Base-by-base conservation (phyloP, 2,888 invertebrate species). In the Micoletzkya japonica region DNA sequence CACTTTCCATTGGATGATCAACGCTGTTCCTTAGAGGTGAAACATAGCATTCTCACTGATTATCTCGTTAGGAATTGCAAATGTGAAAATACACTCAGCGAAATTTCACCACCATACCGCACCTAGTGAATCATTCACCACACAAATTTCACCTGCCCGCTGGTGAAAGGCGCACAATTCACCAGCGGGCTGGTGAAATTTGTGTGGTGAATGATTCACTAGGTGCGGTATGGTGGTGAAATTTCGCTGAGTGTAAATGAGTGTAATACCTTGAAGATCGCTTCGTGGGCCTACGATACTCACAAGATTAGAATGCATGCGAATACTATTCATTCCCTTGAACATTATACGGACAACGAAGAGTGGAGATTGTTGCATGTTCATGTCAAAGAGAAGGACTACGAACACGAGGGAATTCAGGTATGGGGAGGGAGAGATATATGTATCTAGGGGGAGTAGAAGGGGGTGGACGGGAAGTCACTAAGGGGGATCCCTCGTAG, bases 261-360 rank as follows among this genome's bases (percentile, higher is more conserved):
- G 30, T 30, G 17, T 57, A n/a, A n/a, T 10, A 1, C 6, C 32
- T 17, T 73, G 59, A 70, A 82, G 82, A 80, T 83, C n/a, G 83
- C 83, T 28, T 81, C 81, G 14, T 83, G 83, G 83, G 77, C 80
- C 2, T 83, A 83, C 52, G 79, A 78, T 49, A 76, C 76, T 32
- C 83, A 83, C 32, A 83, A 83, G 70, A 81, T 83, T 24, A 71
- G 78, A 32, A 74, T 83, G 30, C 80, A 79, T 49, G 77, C 83
- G 0, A 81, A 79, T 30, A 75, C 77, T 4, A 79, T 81, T 44
- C 81, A 83, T 58, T 74, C 79, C 14, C 57, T 81, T 57, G 77
- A 83, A 36, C 83, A 83, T 70, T 83, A 83, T 69, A 78, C 78
- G 17, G 78, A 75, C 24, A 78, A 77, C 68, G 78, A 82, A 67